phyloP scores from a whole-genome alignment of 2,888 invertebrate species.

The Eremobia ochroleuca region DNA sequence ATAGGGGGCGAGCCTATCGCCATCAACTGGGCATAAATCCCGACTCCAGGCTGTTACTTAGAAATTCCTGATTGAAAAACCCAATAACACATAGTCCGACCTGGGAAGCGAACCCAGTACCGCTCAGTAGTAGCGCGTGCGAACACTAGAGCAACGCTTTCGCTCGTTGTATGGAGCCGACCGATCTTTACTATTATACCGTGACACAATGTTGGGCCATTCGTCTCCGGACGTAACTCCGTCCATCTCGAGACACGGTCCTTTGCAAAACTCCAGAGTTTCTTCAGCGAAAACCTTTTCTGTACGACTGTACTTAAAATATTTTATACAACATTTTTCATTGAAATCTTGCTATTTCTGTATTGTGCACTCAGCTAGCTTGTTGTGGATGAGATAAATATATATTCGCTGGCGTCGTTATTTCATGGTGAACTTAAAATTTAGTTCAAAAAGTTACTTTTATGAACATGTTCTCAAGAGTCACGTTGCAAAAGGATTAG shows the following conservation, averaged over 20 bases:
- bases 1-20: neutral
- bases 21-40: neutral
- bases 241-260: conserved; percentile 35
- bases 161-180: neutral
- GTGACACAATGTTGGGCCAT: conserved; percentile 28
- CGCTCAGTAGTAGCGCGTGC: neutral
- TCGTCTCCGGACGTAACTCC: conserved; percentile 46
- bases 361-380: conserved; percentile 48
- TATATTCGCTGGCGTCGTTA: conserved; percentile 27
- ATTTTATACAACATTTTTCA: conserved; percentile 45
- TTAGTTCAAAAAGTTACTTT: neutral
- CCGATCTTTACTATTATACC: conserved; percentile 8
- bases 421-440: conserved; percentile 21
- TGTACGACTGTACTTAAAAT: conserved; percentile 44
- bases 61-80: neutral
- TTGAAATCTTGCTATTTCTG: conserved; percentile 27
- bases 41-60: neutral
- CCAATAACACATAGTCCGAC: neutral
- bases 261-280: conserved; percentile 43
- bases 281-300: conserved; percentile 51
- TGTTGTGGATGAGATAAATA: conserved; percentile 37
- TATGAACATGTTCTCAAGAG: conserved; percentile 9
- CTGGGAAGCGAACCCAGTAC: neutral
- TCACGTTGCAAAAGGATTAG: neutral
- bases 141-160: neutral